Evolutionary conservation across 2,113 vertebrate species (phyloP).

Genomic region (Pipra filicauda): DNA sequence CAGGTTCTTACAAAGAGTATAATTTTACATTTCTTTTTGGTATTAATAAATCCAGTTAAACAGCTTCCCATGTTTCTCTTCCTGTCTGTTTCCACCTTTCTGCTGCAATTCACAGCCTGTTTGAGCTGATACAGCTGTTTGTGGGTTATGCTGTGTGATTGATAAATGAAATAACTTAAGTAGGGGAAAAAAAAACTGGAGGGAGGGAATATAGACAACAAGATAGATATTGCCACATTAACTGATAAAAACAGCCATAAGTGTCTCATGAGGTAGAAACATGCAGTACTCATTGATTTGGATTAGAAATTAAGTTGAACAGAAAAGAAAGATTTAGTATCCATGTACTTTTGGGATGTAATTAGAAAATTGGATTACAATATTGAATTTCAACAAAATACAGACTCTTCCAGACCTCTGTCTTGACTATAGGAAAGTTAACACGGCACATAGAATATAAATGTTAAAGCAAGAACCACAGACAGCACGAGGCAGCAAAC

Average conservation of each 20-base stretch:
- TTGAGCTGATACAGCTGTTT: not conserved
- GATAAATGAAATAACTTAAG: not conserved
- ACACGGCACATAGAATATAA: not conserved
- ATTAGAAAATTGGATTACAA: not conserved
- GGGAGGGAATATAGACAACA: accelerated
- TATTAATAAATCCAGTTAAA: not conserved
- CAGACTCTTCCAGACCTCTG: not conserved
- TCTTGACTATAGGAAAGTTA: not conserved
- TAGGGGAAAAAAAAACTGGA: not conserved
- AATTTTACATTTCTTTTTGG: not conserved
- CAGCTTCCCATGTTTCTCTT: not conserved
- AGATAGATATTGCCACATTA: not conserved
- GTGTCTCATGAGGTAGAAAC: not conserved
- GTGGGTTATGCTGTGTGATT: not conserved
- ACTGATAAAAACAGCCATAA: not conserved
- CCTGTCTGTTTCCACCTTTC: not conserved
- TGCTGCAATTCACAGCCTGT: not conserved
- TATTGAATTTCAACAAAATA: not conserved
- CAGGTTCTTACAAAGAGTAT: not conserved
- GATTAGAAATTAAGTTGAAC: not conserved
- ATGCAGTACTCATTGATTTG: not conserved
- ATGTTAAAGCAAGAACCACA: not conserved
- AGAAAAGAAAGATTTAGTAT: not conserved
- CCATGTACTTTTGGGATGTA: not conserved
- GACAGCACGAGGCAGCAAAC: not conserved